These are phyloP conservation scores for Sarcoramphus papa DNA, from an alignment of 2,797 vertebrate genomes.

Conservation along the genomic window DNA sequence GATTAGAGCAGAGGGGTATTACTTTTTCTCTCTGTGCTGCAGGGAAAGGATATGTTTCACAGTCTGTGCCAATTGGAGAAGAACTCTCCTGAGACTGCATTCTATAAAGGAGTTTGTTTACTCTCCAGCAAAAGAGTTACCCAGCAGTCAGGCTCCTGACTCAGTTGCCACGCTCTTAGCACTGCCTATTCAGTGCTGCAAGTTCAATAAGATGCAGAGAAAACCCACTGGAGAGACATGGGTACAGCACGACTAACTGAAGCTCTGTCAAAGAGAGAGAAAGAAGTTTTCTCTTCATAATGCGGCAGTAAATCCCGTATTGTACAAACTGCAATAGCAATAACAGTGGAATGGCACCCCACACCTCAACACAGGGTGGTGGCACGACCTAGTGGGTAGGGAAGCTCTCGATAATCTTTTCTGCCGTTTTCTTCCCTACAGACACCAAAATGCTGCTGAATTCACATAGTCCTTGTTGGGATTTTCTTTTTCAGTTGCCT, in stretches of 20 bases:
- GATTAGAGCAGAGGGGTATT: neutral
- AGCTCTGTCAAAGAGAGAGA: neutral
- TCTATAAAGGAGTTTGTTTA: constrained; percentile 6
- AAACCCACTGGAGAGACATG: neutral
- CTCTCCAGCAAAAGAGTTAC: neutral
- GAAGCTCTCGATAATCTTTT: neutral
- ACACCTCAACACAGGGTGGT: neutral
- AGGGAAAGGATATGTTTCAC: neutral
- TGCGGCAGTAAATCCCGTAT: neutral
- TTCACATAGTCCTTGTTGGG: neutral
- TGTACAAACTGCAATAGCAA: neutral
- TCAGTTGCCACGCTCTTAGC: neutral
- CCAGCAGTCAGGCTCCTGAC: neutral
- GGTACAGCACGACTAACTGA: neutral
- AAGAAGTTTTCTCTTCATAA: neutral
- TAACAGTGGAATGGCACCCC: neutral
- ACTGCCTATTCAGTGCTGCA: neutral
- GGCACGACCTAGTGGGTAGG: neutral
- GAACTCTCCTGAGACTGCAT: neutral
- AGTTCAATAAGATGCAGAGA: neutral
- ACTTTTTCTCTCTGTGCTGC: neutral
- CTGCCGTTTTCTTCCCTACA: neutral
- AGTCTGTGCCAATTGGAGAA: neutral
- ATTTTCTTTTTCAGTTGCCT: neutral
- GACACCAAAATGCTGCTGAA: neutral